Base-by-base conservation (phyloP, 2,888 invertebrate species). In the Cylloceria caligata region DNA sequence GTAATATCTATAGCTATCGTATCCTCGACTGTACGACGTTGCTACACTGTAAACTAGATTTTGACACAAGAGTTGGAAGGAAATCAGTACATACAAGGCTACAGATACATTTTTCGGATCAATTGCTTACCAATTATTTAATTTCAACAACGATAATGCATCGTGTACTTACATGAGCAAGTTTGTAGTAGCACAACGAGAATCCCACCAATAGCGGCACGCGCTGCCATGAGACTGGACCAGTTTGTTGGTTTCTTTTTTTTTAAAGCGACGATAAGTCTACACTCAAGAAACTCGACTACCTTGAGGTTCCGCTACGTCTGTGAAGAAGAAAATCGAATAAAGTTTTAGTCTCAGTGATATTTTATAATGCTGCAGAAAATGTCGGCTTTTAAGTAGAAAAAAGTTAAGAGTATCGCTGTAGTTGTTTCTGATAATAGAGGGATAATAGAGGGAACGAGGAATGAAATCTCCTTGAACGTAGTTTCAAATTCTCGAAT, bases 171-270 rank as follows among this genome's bases (percentile, higher is more conserved):
- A 92, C 92, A 91, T 86, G 90, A 87, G 86, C 90, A 91, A 86
- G 91, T 88, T 85, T 92, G 92, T 49, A 92, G 87, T 83, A 91
- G 84, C 80, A 88, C 89, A 80, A 88, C 87, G 86, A 92, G 87
- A 85, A 92, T 88, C 85, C 88, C 89, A 87, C 89, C 88, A 85
- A 91, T 73, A 24, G 76, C 88, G 88, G 90, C 89, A 85, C 88
- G 89, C 87, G 90, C 89, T 91, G 92, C 92, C 92, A 92, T 92
- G 89, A 88, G 90, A 88, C 86, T 84, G 84, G 60, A 72, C 71
- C 55, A 67, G 21, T 80, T 55, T 1, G 57, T 30, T 49, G n/a
- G n/a, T 13, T 57, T 52, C 9, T 52, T 52, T 7, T 60, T 60
- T 7, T 60, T 34, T n/a, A 60, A 19, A 60, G 30, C 52, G 71